Percentiles rank a stretch among this genome's conserved stretches.
Evolutionary conservation across 2,113 vertebrate genomes (phyloP).

Genomic region (Capreolus pygargus): DNA sequence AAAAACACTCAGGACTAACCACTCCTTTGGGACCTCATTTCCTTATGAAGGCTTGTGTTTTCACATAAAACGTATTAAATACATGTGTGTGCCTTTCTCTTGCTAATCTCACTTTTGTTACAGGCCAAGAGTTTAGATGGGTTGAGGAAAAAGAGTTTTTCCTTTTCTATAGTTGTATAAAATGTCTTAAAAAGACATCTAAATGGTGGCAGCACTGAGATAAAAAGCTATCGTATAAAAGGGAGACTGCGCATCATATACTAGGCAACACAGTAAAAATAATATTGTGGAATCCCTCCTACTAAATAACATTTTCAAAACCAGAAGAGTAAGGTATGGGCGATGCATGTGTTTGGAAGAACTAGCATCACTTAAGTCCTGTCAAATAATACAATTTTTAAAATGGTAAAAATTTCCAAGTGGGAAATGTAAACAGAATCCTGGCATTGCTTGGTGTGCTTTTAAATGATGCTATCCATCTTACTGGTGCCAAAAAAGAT

Average conservation of each 20-base stretch:
- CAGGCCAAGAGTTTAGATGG: not conserved
- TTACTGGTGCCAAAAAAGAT: not conserved
- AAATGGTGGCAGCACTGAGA: not conserved
- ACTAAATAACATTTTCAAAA: not conserved
- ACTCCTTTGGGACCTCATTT: not conserved
- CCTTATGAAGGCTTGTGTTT: not conserved
- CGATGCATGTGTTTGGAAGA: not conserved
- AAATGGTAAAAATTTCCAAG: slow-evolving; percentile 8
- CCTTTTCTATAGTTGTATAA: not conserved
- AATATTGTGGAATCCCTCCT: not conserved
- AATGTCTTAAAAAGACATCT: not conserved
- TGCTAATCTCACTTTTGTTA: not conserved
- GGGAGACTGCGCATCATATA: not conserved
- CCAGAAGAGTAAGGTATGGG: not conserved
- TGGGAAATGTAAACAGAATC: not conserved
- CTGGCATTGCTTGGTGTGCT: not conserved
- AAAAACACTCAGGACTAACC: not conserved
- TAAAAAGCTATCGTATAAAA: not conserved
- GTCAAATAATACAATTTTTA: not conserved
- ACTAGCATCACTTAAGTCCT: not conserved
- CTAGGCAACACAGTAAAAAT: not conserved
- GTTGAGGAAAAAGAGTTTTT: not conserved
- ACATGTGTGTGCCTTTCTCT: not conserved
- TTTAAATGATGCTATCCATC: slow-evolving; percentile 5
- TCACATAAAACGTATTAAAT: not conserved